Percentiles rank a stretch among this genome's conserved stretches.
Conservation (phyloP, 2,888 invertebrate genomes). For the Caprella mutica region DNA sequence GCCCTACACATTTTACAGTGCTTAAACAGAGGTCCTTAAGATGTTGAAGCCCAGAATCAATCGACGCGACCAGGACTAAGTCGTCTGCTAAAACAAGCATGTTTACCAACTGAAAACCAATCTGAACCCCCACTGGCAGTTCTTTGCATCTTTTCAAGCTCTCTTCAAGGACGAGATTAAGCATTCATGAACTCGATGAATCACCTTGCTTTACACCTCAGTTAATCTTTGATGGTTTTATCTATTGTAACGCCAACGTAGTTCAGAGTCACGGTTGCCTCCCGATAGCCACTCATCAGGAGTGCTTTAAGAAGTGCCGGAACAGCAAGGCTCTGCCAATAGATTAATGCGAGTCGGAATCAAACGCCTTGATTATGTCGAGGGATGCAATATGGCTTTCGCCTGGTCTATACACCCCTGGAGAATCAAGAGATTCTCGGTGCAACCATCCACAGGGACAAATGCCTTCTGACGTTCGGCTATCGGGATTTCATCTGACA, state of each 20-base stretch:
- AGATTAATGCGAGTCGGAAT: neutral
- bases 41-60: neutral
- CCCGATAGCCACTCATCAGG: neutral
- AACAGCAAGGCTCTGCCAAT: neutral
- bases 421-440: too few species aligned
- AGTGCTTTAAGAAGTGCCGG: neutral
- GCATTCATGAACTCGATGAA: neutral
- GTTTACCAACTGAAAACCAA: neutral
- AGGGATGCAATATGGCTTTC: neutral
- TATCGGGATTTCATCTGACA: too few species aligned
- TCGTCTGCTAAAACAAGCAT: neutral
- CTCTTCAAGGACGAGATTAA: slow-evolving; percentile 2
- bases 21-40: neutral
- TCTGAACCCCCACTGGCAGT: neutral
- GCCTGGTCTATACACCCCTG: too few species aligned
- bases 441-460: neutral
- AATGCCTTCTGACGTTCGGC: neutral
- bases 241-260: neutral
- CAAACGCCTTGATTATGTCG: neutral
- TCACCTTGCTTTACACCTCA: slow-evolving; percentile 3
- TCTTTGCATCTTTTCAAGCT: neutral
- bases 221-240: neutral
- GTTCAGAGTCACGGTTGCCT: neutral
- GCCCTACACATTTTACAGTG: neutral
- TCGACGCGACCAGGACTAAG: neutral